A percentile compares a stretch with the other conserved stretches of the same genome.
These are phyloP conservation scores for Physeter macrocephalus DNA, from an alignment of 2,113 vertebrate genomes.

Conservation along the genomic window DNA sequence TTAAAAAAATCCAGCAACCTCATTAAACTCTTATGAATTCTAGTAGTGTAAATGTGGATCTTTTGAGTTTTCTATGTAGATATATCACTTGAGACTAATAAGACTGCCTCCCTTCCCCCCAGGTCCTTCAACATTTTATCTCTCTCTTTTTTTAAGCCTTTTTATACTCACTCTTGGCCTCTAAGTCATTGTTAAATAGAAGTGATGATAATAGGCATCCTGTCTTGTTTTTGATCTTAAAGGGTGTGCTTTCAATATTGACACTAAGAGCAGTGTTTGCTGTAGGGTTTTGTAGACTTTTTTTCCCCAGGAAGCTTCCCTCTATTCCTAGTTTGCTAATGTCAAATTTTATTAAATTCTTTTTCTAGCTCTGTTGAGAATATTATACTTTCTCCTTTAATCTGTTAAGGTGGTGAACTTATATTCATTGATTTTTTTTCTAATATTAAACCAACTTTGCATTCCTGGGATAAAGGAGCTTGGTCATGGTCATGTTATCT, in stretches of 20 bases:
- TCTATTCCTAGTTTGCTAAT: neutral
- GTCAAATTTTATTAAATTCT: neutral
- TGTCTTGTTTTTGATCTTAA: neutral
- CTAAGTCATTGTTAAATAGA: neutral
- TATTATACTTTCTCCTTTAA: neutral
- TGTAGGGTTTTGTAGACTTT: neutral
- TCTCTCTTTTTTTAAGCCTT: neutral
- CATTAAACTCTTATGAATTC: neutral
- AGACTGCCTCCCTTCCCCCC: neutral
- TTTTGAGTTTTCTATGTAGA: neutral
- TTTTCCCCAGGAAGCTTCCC: neutral
- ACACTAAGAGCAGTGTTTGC: neutral
- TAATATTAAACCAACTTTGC: neutral
- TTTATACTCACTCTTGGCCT: neutral
- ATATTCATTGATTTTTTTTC: neutral
- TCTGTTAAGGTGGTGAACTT: neutral
- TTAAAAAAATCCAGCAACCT: neutral
- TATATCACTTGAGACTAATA: neutral
- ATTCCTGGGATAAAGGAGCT: neutral
- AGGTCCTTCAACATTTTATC: neutral
- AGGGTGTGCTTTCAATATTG: neutral
- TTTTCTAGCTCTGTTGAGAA: neutral
- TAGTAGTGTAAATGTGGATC: neutral
- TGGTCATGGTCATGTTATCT: neutral
- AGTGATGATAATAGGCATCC: neutral